phyloP scores from a whole-genome alignment of 2,113 vertebrate genomes.

The Nothocercus julius region DNA sequence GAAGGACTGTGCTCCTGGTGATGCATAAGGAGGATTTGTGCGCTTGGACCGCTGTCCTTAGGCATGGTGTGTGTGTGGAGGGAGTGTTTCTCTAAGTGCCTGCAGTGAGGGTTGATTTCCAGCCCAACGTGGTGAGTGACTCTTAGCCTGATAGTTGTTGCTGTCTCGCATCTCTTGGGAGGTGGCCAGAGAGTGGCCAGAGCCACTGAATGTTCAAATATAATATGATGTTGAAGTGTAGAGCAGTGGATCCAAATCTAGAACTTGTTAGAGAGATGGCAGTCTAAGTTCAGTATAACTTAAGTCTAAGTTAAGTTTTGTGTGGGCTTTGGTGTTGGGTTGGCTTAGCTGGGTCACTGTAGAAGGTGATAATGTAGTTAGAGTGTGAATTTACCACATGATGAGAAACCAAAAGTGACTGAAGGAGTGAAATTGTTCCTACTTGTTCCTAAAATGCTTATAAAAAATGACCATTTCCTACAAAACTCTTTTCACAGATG shows the following conservation, averaged over 20 bases:
- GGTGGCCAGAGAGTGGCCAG: background rate
- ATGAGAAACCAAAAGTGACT: background rate
- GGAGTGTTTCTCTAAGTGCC: background rate
- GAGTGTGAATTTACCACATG: background rate
- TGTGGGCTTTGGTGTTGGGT: background rate
- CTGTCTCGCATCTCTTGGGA: background rate
- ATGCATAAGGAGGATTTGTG: background rate
- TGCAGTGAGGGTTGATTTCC: background rate
- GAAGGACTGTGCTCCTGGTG: background rate
- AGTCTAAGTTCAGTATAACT: accelerated
- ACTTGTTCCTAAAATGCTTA: background rate
- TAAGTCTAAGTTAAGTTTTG: too few relatives aligned
- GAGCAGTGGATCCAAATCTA: accelerated
- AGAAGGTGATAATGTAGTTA: background rate
- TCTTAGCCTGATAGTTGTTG: background rate
- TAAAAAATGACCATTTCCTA: background rate
- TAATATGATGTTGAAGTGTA: background rate
- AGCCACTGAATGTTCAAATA: background rate
- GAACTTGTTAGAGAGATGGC: background rate
- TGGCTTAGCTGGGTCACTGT: background rate
- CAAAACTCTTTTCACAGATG: background rate
- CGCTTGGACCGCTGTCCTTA: too few relatives aligned
- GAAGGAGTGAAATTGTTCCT: background rate
- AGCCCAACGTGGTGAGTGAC: background rate
- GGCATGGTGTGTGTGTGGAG: accelerated